These are phyloP conservation scores for Herminia tarsipennalis DNA, from an alignment of 2,888 invertebrate species.

Conservation along the genomic window DNA sequence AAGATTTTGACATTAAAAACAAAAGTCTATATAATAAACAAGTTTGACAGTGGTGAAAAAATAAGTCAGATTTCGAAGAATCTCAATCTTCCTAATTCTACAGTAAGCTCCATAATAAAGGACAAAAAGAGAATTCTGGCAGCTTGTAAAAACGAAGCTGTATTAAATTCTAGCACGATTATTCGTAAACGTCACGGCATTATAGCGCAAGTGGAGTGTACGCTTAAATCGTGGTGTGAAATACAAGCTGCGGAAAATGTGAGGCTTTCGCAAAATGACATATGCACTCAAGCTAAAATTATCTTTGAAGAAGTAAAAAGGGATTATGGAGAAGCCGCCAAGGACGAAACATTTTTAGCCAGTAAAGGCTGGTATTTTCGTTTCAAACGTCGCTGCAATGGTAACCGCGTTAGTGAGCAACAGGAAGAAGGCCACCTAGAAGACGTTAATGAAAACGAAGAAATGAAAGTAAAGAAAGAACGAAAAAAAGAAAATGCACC, in stretches of 20 bases:
- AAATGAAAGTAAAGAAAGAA: not conserved
- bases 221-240: constrained; percentile 25
- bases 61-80: constrained; percentile 7
- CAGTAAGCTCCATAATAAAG: constrained; percentile 25
- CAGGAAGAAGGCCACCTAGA: constrained; percentile 11
- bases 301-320: constrained; percentile 29
- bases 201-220: constrained; percentile 27
- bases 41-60: constrained; percentile 4
- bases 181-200: constrained; percentile 11
- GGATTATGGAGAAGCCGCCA: constrained; percentile 26
- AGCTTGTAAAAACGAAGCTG: constrained; percentile 19
- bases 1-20: constrained; percentile 4
- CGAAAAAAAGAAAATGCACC: not conserved
- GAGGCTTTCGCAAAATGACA: constrained; percentile 20
- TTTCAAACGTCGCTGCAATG: constrained; percentile 33
- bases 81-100: constrained; percentile 18
- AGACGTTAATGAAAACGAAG: not conserved
- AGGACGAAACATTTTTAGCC: constrained; percentile 21
- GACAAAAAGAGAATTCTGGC: constrained; percentile 27
- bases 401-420: constrained; percentile 21
- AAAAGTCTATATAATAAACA: constrained; percentile 8
- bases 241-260: constrained; percentile 22
- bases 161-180: constrained; percentile 18
- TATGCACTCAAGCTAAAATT: constrained; percentile 26
- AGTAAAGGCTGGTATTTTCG: constrained; percentile 37